Percentiles rank a stretch among this genome's conserved stretches.
Evolutionary conservation across 2,113 vertebrate species (phyloP).

Genomic region (Anoura caudifer): DNA sequence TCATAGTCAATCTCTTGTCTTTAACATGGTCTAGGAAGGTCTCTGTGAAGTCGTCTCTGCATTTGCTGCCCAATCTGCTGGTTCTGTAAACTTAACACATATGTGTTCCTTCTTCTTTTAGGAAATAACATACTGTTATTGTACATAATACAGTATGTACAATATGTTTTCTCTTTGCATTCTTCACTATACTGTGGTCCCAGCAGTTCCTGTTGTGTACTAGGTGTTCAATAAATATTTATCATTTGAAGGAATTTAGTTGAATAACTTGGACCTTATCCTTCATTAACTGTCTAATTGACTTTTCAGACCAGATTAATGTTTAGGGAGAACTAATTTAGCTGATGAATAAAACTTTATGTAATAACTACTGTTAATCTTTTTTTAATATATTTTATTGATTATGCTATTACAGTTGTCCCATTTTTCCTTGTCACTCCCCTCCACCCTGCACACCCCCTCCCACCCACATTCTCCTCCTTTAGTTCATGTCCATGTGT

Average conservation of each 20-base stretch:
- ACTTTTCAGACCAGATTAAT: conserved; percentile 25
- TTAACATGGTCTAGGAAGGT: background rate
- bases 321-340: background rate
- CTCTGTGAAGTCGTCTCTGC: background rate
- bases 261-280: background rate
- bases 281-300: background rate
- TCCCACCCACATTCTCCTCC: too few species aligned
- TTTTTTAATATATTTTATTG: too few species aligned
- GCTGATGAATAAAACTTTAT: conserved; percentile 25
- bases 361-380: conserved; percentile 5
- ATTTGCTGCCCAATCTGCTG: background rate
- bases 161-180: background rate
- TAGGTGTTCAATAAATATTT: conserved; percentile 9
- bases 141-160: background rate
- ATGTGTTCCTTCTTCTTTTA: background rate
- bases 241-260: background rate
- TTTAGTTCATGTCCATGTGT: too few species aligned
- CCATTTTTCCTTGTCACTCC: too few species aligned
- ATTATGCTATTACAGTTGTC: too few species aligned
- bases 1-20: background rate
- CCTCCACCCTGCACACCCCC: too few species aligned
- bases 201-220: background rate
- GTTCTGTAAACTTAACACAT: background rate
- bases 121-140: background rate
- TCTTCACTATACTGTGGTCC: background rate